These are phyloP conservation scores for Strix occidentalis DNA, from an alignment of 2,797 vertebrate genomes.

Conservation along the genomic window DNA sequence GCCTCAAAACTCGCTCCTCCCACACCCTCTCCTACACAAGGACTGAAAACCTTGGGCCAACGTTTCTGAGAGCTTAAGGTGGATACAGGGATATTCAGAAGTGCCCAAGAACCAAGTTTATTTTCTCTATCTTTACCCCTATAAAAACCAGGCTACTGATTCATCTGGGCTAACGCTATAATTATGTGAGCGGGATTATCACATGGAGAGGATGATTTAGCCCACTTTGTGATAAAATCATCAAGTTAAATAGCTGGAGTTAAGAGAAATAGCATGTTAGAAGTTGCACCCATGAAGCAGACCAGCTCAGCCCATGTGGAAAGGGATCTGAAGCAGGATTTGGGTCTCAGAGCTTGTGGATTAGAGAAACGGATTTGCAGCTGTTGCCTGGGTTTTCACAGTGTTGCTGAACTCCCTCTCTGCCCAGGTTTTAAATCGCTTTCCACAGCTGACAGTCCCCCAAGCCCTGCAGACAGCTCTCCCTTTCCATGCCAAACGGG, in stretches of 20 bases:
- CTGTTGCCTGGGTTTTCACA: background rate
- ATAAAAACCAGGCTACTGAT: background rate
- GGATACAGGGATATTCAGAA: background rate
- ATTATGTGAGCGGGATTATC: background rate
- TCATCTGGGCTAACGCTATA: background rate
- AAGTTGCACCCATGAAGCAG: background rate
- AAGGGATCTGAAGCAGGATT: background rate
- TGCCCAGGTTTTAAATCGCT: background rate
- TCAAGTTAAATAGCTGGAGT: background rate
- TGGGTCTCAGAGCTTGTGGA: background rate
- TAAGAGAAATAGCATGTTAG: background rate
- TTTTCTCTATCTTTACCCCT: background rate
- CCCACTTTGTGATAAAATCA: background rate
- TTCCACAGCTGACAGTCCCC: background rate
- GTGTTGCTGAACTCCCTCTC: background rate
- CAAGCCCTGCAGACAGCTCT: background rate
- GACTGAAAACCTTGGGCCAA: background rate
- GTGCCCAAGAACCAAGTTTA: background rate
- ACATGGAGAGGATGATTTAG: background rate
- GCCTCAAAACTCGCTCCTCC: background rate
- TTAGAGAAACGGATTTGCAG: background rate
- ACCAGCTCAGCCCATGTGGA: background rate
- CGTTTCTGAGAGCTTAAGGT: background rate
- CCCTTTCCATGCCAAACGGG: rapidly evolving
- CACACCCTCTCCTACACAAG: background rate